Evolutionary conservation across 1,140 invertebrate genomes (phyloP).

Genomic region (Oedothorax gibbosus): DNA sequence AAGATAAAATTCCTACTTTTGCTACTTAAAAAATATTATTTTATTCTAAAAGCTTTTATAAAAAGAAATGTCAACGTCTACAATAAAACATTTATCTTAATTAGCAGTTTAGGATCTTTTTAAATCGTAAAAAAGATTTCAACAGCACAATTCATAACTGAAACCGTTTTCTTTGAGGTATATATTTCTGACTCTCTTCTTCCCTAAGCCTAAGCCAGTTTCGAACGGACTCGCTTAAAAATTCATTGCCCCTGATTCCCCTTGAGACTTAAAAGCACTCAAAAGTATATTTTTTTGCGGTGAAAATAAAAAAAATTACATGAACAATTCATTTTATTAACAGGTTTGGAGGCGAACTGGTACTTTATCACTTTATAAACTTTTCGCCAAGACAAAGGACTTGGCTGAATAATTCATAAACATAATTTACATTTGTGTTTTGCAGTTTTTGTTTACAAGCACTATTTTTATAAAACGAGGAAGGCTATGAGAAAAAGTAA

Average conservation of each 20-base stretch:
- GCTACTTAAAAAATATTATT: too few relatives aligned
- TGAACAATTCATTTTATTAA: conserved; percentile 55
- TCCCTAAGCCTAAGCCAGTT: neutral
- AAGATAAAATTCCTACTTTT: too few relatives aligned
- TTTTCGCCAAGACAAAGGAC: conserved; percentile 13
- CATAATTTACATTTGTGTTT: conserved; percentile 56
- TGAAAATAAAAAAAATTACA: conserved; percentile 33
- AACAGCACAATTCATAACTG: neutral
- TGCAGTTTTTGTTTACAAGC: conserved; percentile 21
- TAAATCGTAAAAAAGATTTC: too few relatives aligned
- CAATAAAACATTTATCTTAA: too few relatives aligned
- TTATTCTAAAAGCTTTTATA: too few relatives aligned
- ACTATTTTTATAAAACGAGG: neutral
- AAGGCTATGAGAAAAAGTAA: neutral
- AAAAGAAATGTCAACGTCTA: too few relatives aligned
- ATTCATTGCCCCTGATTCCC: conserved; percentile 14
- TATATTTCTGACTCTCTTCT: neutral
- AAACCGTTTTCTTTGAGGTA: conserved; percentile 4
- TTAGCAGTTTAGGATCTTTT: too few relatives aligned
- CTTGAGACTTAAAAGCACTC: neutral
- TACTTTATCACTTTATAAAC: conserved; percentile 40
- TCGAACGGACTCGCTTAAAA: neutral
- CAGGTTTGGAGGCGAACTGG: conserved; percentile 12
- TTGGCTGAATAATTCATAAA: conserved; percentile 52
- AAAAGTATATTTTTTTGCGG: conserved; percentile 2